Percentiles rank a stretch among this genome's conserved stretches.
Evolutionary conservation across 2,797 vertebrate species (phyloP).

Genomic region (Tinamus major): DNA sequence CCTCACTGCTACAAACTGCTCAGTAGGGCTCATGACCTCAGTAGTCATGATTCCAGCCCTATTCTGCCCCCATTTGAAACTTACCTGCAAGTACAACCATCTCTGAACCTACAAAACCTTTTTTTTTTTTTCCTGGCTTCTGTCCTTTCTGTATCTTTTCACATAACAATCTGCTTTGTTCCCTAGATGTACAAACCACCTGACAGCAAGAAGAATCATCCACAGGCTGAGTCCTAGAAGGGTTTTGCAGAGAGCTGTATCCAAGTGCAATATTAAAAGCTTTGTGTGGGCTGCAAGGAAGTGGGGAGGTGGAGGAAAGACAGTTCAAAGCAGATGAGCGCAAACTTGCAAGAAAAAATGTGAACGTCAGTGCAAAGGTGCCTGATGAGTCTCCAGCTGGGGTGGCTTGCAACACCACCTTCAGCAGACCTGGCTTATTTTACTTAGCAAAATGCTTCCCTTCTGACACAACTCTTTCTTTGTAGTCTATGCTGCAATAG

Average conservation of each 20-base stretch:
- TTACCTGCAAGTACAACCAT: not conserved
- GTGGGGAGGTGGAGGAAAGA: not conserved
- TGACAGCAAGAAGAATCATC: not conserved
- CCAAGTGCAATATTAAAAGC: not conserved
- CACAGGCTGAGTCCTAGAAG: not conserved
- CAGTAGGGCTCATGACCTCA: not conserved
- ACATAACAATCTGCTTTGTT: not conserved
- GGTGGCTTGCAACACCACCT: not conserved
- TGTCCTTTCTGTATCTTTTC: not conserved
- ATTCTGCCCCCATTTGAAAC: not conserved
- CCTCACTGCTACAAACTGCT: not conserved
- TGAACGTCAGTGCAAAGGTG: not conserved
- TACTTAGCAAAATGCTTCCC: no score
- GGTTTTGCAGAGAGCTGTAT: not conserved
- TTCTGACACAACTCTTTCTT: not conserved
- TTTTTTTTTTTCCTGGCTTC: not conserved
- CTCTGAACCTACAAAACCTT: not conserved
- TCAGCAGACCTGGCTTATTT: not conserved
- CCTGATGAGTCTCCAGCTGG: not conserved
- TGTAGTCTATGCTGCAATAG: not conserved
- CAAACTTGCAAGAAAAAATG: not conserved
- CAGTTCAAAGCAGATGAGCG: not conserved
- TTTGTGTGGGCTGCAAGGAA: not conserved
- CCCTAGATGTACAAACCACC: not conserved
- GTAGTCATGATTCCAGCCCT: not conserved